phyloP scores from a whole-genome alignment of 1,140 invertebrate species.

The Reticulitermes speratus region DNA sequence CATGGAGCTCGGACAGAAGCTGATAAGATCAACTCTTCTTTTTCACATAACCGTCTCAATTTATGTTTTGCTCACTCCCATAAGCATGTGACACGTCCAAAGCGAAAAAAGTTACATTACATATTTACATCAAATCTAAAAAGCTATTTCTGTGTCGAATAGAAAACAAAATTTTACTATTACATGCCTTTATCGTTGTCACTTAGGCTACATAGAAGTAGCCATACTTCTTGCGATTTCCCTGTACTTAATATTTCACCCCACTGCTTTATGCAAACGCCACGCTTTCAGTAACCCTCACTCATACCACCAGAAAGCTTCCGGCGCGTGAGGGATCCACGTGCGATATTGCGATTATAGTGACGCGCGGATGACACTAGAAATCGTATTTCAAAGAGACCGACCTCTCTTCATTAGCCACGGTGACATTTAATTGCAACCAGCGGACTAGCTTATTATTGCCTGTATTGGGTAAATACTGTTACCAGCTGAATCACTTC shows the following conservation, averaged over 20 bases:
- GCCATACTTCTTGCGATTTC: not conserved
- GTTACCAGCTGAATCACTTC: not conserved
- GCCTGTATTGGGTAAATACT: slow-evolving; percentile 9
- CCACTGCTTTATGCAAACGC: not conserved
- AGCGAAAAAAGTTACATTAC: too few species aligned
- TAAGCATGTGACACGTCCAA: too few species aligned
- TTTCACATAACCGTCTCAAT: too few species aligned
- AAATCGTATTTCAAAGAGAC: slow-evolving; percentile 18
- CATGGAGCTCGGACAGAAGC: too few species aligned
- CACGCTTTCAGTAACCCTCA: not conserved
- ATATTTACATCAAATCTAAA: too few species aligned
- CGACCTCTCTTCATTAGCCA: slow-evolving; percentile 9
- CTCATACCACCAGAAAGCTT: not conserved
- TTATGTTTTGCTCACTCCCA: too few species aligned
- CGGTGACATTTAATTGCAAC: not conserved
- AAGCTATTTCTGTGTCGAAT: too few species aligned
- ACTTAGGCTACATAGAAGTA: not conserved
- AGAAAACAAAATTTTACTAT: too few species aligned
- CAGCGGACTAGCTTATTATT: slow-evolving; percentile 1
- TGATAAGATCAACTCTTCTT: too few species aligned
- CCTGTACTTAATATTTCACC: not conserved
- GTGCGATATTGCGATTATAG: slow-evolving; percentile 10
- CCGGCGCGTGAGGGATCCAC: not conserved
- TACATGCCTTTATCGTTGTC: not conserved
- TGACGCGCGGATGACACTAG: not conserved